Percentiles rank a stretch among this genome's conserved stretches.
These are phyloP conservation scores for Contarinia nasturtii DNA, from an alignment of 1,140 invertebrate species.

Conservation along the genomic window DNA sequence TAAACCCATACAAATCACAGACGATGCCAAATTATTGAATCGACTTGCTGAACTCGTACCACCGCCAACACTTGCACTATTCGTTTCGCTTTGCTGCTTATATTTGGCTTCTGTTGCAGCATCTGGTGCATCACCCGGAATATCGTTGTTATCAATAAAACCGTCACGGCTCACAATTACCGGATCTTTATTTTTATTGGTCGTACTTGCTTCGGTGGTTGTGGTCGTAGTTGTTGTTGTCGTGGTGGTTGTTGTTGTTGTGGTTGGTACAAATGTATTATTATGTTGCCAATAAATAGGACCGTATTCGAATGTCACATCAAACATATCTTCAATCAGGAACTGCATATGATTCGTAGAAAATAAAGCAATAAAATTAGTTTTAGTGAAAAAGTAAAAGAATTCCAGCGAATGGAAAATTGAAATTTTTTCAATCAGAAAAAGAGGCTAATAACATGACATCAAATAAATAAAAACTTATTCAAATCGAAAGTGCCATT, in stretches of 20 bases:
- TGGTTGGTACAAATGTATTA: slow-evolving; percentile 53
- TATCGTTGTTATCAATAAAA: neutral
- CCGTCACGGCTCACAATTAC: neutral
- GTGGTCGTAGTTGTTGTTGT: slow-evolving; percentile 39
- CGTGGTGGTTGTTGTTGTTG: slow-evolving; percentile 48
- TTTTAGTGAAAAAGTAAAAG: neutral
- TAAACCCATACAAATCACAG: too few relatives aligned
- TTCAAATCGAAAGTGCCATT: too few relatives aligned
- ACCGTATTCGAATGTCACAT: slow-evolving; percentile 43
- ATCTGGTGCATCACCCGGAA: slow-evolving; percentile 23
- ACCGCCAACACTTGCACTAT: neutral
- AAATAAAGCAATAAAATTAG: neutral
- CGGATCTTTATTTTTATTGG: slow-evolving; percentile 21
- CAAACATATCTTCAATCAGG: slow-evolving; percentile 27
- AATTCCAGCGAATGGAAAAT: neutral
- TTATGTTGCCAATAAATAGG: slow-evolving; percentile 55
- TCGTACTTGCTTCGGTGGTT: slow-evolving; percentile 27
- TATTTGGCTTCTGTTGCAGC: neutral
- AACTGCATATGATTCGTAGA: too few relatives aligned
- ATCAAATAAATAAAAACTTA: too few relatives aligned
- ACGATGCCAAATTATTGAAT: too few relatives aligned
- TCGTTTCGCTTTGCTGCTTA: neutral
- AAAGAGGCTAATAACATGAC: too few relatives aligned
- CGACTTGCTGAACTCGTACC: too few relatives aligned
- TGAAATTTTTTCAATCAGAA: too few relatives aligned